Evolutionary conservation across 53 echinoderm and acorn worm genomes (phyloP), one percentile per base, ranked within the genome.

Genomic region (Holothuria scabra): DNA sequence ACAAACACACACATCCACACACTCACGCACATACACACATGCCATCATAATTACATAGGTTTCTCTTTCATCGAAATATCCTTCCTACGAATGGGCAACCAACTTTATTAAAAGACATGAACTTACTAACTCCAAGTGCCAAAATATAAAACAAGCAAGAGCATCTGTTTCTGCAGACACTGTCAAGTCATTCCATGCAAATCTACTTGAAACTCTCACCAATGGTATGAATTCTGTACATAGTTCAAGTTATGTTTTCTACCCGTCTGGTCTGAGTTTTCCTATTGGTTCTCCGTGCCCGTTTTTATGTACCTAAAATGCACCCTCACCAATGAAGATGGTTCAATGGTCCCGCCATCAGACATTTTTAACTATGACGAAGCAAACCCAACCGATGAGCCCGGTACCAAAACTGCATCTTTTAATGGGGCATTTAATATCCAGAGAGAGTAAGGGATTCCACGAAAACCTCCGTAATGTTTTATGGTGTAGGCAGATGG

Each of bases 121-220:
- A 65, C 65, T 65, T 65, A 65, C 65, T 65, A 65, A 65, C 20
- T 26, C 24, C 21, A 23, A 71, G 71, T 71, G 71, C 71, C 71
- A 71, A 79, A 79, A 79, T 58, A 79, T 79, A 79, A 79, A 58
- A 79, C 56, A 56, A 65, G 65, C 56, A 79, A 35, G 35, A 35
- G 35, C 35, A 35, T 35, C 35, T 35, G 79, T 79, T 56, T 79
- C 79, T 79, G 79, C 79, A 56, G 59, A 55, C 59, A 79, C 19
- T 79, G 79, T 55, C 24, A 34, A 38, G 46, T 32, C 71, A 37
- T 71, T 37, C 71, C 46, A 71, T 71, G 71, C 71, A 71, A 71
- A 71, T 71, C 71, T 71, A 16, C 35, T 37, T 35, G 46, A 71
- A 71, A 71, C 35, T 6, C 35, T 35, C 6, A 70, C 71, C 19